Evolutionary conservation across 2,888 invertebrate species (phyloP), one percentile per base, ranked within the genome.

Genomic region (Epirrita christyi): DNA sequence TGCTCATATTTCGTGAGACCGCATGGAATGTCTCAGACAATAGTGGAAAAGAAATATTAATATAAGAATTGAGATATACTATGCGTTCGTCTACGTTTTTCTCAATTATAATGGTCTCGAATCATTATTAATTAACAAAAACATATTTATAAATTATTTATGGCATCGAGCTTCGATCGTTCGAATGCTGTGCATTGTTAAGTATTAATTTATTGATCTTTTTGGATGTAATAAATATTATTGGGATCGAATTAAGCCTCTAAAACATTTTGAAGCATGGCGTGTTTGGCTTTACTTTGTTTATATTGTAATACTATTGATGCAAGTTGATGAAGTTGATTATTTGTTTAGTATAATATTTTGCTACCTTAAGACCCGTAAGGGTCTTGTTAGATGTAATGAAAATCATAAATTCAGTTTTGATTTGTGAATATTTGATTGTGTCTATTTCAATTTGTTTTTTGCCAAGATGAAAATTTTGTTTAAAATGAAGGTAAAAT

Each of bases 51-150:
- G 83, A 88, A 88, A 85, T 81, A 85, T 82, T 79, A 83, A 81
- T 84, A 81, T 78, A 80, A 80, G 79, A 83, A 86, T 86, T 82
- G 73, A 86, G 86, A 71, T 77, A 80, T 85, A 75, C 66, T 62
- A 43, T 59, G 58, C 59, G 58, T 34, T 50, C 47, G 68, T 68
- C 70, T 73, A 63, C 61, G 68, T 74, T 76, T 81, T 78, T 78
- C 73, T 72, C 56, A 34, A 57, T 66, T 68, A 74, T 72, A 73
- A 76, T 77, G 47, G 15, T 14, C 44, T 55, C n/a, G 37, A 42
- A 50, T 82, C 76, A 80, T 84, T 85, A 83, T 81, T 85, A 85
- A 86, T 87, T 85, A 87, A 84, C 84, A 85, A 87, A 85, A 84
- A 85, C 76, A 76, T 80, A 69, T 67, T 81, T 78, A 85, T 88